Evolutionary conservation across 2,888 invertebrate genomes (phyloP).

Genomic region (Ochlodes sylvanus): DNA sequence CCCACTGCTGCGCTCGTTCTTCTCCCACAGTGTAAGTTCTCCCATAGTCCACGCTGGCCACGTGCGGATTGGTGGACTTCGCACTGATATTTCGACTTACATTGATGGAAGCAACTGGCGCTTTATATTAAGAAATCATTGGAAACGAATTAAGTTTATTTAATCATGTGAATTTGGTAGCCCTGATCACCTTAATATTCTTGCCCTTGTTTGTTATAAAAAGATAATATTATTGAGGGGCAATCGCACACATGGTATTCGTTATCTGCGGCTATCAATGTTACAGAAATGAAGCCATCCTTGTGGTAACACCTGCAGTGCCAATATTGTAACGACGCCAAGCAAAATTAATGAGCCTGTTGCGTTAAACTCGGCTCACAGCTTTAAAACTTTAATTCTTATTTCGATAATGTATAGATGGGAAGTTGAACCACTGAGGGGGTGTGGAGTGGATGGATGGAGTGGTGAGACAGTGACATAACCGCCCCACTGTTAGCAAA

Average conservation of each 20-base stretch:
- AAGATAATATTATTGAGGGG: slow-evolving; percentile 27
- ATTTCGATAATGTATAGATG: background rate
- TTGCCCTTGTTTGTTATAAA: slow-evolving; percentile 28
- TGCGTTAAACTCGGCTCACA: too few species aligned
- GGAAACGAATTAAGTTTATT: background rate
- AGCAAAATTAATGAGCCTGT: background rate
- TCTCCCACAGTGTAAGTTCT: too few species aligned
- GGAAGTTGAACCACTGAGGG: too few species aligned
- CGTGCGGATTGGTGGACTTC: too few species aligned
- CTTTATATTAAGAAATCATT: too few species aligned
- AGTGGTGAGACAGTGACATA: too few species aligned
- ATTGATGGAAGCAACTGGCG: too few species aligned
- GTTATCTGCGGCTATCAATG: slow-evolving; percentile 7
- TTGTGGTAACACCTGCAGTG: slow-evolving; percentile 6
- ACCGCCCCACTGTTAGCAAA: too few species aligned
- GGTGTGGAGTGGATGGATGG: too few species aligned
- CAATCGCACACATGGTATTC: slow-evolving; percentile 21
- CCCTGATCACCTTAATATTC: slow-evolving; percentile 19
- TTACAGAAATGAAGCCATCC: slow-evolving; percentile 6
- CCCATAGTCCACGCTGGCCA: too few species aligned
- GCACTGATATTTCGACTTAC: too few species aligned
- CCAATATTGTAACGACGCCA: background rate
- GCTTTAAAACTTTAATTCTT: background rate
- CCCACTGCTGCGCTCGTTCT: too few species aligned
- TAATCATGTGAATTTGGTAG: background rate